Base-by-base conservation (phyloP, 92 coral and sea anemone species). In the Porites cylindrica region DNA sequence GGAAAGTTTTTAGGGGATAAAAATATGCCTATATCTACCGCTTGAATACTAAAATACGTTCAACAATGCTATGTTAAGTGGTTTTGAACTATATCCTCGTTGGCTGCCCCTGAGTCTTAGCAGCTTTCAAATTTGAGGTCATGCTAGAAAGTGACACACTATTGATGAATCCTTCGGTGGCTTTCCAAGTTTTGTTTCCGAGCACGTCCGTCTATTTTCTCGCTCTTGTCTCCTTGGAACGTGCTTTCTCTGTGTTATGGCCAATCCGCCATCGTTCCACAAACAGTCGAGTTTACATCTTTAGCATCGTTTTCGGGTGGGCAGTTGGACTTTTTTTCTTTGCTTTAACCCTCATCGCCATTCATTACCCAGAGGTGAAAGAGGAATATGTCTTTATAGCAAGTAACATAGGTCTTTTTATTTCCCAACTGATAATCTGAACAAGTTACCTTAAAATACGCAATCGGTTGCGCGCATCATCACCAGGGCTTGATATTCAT, bases 201-300 rank as follows among this genome's bases (percentile, higher is more conserved):
- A 21, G 76, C 16, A 3, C 66, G 18, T 67, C 85, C 0, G 23
- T 80, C 16, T 18, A 53, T 9, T 66, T 52, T 58, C 85, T 80
- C 65, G 85, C 66, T 14, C 75, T 69, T 54, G 70, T 81, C n/a
- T 69, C 85, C 5, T 54, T 81, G 24, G 77, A 81, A 29, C 64
- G 85, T 10, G 85, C 24, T 52, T 81, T 24, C 19, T 51, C 85
- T 13, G 85, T 81, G 18, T 23, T 70, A 8, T 53, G 56, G 77
- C 85, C 85, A 53, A 12, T 81, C 11, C 77, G 85, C 29, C 85
- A 81, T 56, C 85, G 85, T 1, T 21, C 12, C 18, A n/a, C 56
- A 8, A 81, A 12, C 54, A n/a, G 52, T 2, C 85, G 66, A 14
- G 51, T 20, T 66, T 80, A 52, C 21, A 56, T 69, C 9, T 54